Percentiles rank a stretch among this genome's conserved stretches.
Conservation (phyloP, 1,140 invertebrate species). For the Drosophila murphyi region DNA sequence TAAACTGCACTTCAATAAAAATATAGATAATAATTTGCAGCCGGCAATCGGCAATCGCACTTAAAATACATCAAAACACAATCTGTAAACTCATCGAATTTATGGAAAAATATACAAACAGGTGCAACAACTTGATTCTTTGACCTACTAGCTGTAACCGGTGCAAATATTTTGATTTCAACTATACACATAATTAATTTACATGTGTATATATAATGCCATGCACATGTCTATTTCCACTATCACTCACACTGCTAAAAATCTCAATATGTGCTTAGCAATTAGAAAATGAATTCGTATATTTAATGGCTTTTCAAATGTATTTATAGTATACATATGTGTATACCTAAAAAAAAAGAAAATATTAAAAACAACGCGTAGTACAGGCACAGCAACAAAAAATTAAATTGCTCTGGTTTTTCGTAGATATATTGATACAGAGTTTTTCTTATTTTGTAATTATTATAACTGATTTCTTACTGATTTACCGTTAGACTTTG, state of each 20-base stretch:
- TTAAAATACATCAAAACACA: too few species aligned
- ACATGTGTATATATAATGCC: conserved; percentile 3
- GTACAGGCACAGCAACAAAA: neutral
- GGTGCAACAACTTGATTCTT: conserved; percentile 25
- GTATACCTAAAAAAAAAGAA: conserved; percentile 1
- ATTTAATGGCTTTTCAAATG: conserved; percentile 9
- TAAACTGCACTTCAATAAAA: too few species aligned
- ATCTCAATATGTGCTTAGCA: neutral
- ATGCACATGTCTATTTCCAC: conserved; percentile 2
- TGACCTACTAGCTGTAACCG: neutral
- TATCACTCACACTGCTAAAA: conserved; percentile 2
- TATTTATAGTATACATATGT: conserved; percentile 9
- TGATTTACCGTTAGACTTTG: conserved; percentile 19
- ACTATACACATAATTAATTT: neutral
- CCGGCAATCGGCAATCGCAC: too few species aligned
- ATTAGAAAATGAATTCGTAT: conserved; percentile 2
- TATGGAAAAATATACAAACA: conserved; percentile 9
- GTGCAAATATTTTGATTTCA: neutral
- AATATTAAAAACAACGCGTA: neutral
- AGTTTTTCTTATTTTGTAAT: too few species aligned
- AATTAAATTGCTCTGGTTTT: neutral
- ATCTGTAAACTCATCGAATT: neutral
- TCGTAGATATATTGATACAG: neutral
- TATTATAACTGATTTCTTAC: neutral
- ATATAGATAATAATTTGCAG: too few species aligned